phyloP scores from a whole-genome alignment of 2,113 vertebrate species.

The Nannospalax galili region DNA sequence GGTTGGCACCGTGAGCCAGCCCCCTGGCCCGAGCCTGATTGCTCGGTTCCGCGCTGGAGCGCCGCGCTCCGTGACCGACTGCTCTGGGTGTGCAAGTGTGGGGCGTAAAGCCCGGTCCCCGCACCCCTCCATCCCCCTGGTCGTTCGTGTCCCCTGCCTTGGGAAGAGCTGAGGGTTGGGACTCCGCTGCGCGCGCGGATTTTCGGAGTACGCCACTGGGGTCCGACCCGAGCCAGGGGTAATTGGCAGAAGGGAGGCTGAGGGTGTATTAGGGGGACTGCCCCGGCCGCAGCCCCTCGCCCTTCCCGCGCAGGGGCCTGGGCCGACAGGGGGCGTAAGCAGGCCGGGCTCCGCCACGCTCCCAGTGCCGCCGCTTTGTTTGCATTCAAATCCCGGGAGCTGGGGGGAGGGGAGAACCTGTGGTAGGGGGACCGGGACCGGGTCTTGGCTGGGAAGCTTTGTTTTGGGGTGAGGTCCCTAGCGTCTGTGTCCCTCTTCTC shows the following conservation, averaged over 20 bases:
- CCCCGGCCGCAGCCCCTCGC: background rate
- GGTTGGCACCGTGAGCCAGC: conserved; percentile 54
- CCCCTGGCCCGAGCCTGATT: background rate
- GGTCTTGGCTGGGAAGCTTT: conserved; percentile 53
- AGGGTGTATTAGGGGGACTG: background rate
- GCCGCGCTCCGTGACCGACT: background rate
- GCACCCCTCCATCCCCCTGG: background rate
- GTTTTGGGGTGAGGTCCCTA: conserved; percentile 38
- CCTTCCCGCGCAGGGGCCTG: conserved; percentile 55
- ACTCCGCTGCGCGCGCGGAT: background rate
- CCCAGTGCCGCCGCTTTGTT: conserved; percentile 78
- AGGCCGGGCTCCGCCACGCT: conserved; percentile 70
- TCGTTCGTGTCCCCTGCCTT: background rate
- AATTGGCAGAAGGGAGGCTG: background rate
- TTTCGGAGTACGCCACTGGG: background rate
- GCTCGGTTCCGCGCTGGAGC: background rate
- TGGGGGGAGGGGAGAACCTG: conserved; percentile 58
- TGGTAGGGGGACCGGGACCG: background rate
- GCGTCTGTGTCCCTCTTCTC: background rate
- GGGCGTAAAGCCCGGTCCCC: background rate
- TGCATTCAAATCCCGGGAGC: conserved; percentile 76
- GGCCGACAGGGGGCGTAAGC: conserved; percentile 77
- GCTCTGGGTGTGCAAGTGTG: conserved; percentile 6
- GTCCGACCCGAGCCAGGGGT: background rate
- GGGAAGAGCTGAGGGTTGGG: background rate